Conservation (phyloP, 1,140 invertebrate genomes). For the Drosophila sucinea region DNA sequence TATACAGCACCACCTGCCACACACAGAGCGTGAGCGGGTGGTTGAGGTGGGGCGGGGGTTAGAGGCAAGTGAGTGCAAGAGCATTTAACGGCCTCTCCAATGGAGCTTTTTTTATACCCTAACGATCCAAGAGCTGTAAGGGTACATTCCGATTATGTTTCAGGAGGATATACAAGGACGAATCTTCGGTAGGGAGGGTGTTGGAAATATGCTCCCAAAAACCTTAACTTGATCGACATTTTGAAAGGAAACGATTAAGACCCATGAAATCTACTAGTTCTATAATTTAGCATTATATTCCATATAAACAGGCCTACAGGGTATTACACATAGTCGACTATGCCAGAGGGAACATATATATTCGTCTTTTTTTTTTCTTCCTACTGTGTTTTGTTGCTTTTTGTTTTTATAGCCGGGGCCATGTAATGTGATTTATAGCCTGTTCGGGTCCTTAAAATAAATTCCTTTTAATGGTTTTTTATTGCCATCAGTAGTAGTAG, state of each 20-base stretch:
- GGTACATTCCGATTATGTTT: not conserved
- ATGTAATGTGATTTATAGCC: slow-evolving; percentile 80
- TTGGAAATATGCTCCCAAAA: no score
- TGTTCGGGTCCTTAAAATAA: slow-evolving; percentile 78
- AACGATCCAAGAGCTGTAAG: not conserved
- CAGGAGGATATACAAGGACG: no score
- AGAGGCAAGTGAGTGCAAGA: slow-evolving; percentile 7
- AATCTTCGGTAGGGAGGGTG: no score
- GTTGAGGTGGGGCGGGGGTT: not conserved
- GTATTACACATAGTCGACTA: not conserved
- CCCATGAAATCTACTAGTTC: no score
- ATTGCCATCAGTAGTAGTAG: slow-evolving; percentile 71
- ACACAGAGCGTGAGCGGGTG: not conserved
- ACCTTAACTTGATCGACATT: no score
- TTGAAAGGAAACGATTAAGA: no score
- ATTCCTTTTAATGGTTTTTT: slow-evolving; percentile 81
- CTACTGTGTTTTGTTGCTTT: slow-evolving; percentile 41
- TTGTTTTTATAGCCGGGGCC: slow-evolving; percentile 72
- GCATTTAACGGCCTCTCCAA: slow-evolving; percentile 30
- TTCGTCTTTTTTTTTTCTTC: not conserved
- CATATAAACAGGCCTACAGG: not conserved
- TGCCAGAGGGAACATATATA: not conserved
- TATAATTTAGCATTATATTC: no score
- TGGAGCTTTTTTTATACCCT: slow-evolving; percentile 15
- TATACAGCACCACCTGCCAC: slow-evolving; percentile 48